Percentiles rank a stretch among this genome's conserved stretches.
Evolutionary conservation across 2,113 vertebrate genomes (phyloP).

Genomic region (Mixornis gularis): DNA sequence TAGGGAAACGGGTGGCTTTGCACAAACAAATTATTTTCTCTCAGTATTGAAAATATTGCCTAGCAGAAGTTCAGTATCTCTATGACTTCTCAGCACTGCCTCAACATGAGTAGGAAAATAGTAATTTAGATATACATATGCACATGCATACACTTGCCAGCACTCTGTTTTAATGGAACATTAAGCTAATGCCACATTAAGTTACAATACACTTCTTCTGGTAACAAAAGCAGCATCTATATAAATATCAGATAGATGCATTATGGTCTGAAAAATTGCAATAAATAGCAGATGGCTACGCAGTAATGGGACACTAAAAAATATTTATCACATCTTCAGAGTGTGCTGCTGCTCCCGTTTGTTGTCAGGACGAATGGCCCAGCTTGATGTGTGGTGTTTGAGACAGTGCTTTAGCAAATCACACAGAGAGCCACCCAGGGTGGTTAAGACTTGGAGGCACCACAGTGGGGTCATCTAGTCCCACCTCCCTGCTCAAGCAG

Average conservation of each 20-base stretch:
- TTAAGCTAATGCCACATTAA: constrained; percentile 40
- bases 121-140: background rate
- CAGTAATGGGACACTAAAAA: constrained; percentile 38
- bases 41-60: background rate
- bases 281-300: constrained; percentile 27
- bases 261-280: constrained; percentile 9
- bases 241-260: constrained; percentile 17
- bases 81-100: background rate
- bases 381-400: background rate
- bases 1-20: background rate
- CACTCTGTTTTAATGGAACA: constrained; percentile 18
- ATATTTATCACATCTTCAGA: background rate
- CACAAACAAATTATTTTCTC: constrained; percentile 1
- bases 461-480: background rate
- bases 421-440: background rate
- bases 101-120: background rate
- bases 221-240: constrained; percentile 13
- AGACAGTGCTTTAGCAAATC: background rate
- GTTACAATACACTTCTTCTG: background rate
- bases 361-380: background rate
- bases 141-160: background rate
- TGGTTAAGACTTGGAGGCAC: accelerated
- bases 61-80: background rate
- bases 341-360: background rate
- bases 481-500: background rate